Conservation (phyloP, 2,113 vertebrate species). For the Chionodraco myersi region DNA sequence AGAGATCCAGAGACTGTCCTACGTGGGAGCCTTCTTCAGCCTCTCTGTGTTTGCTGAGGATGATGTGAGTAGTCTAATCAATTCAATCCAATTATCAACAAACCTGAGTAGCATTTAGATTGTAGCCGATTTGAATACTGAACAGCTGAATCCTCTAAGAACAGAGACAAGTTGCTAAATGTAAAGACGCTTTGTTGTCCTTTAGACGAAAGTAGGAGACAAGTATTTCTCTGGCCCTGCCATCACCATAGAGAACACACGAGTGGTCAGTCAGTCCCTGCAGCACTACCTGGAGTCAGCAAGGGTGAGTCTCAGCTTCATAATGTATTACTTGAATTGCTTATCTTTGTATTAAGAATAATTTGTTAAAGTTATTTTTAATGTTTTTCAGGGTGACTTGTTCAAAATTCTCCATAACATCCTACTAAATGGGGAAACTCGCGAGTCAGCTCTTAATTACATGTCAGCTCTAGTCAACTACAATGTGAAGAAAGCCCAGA, state of each 20-base stretch:
- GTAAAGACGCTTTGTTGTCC: neutral
- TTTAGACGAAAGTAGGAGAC: conserved; percentile 95
- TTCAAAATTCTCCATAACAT: conserved; percentile 97
- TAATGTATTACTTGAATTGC: neutral
- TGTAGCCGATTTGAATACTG: neutral
- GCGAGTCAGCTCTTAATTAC: conserved; percentile 94
- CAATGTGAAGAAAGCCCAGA: conserved; percentile 98
- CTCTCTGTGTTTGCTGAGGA: conserved; percentile 98
- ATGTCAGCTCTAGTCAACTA: conserved; percentile 96
- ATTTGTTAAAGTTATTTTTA: neutral
- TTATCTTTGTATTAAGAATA: neutral
- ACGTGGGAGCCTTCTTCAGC: conserved; percentile 94
- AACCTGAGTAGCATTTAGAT: neutral
- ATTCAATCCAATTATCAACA: neutral
- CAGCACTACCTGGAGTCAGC: conserved; percentile 98
- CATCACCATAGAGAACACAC: conserved; percentile 97
- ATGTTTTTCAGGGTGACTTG: conserved; percentile 89
- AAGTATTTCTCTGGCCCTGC: conserved; percentile 99
- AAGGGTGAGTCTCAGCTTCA: conserved; percentile 83
- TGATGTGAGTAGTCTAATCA: conserved; percentile 88
- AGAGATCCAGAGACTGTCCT: conserved; percentile 96
- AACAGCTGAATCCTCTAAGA: neutral
- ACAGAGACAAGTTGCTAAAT: neutral
- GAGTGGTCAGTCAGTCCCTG: conserved; percentile 96
- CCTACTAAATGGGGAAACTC: conserved; percentile 94